Evolutionary conservation across 2,888 invertebrate species (phyloP).

Genomic region (Nyleta sp.): DNA sequence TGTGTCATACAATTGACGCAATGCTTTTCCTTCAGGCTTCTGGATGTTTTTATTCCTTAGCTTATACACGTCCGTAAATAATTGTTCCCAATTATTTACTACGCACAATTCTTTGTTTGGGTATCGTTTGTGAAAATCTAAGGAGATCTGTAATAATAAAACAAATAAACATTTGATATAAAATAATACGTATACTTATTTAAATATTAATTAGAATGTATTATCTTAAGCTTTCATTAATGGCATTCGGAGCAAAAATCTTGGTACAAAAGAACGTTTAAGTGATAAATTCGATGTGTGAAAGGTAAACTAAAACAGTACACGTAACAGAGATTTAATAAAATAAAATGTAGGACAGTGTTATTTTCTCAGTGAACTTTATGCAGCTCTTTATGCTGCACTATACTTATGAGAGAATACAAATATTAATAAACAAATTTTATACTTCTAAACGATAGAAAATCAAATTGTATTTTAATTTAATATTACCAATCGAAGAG

Average conservation of each 20-base stretch:
- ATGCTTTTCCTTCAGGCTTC: neutral
- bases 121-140: conserved; percentile 12
- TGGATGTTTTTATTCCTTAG: conserved; percentile 7
- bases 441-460: neutral
- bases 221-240: no score
- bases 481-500: conserved; percentile 4
- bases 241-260: no score
- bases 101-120: conserved; percentile 8
- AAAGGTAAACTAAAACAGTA: no score
- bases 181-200: neutral
- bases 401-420: no score
- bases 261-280: no score
- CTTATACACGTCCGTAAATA: conserved; percentile 2
- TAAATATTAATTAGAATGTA: neutral
- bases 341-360: no score
- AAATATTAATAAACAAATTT: neutral
- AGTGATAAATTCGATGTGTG: no score
- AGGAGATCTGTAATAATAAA: conserved; percentile 4
- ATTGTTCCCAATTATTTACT: conserved; percentile 19
- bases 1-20: conserved; percentile 4
- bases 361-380: no score
- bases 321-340: no score
- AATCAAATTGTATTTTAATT: neutral
- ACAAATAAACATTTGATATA: neutral
- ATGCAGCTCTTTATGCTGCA: no score